Evolutionary conservation across 2,113 vertebrate genomes (phyloP), one percentile per base, ranked within the genome.

Genomic region (Aplodontia rufa): DNA sequence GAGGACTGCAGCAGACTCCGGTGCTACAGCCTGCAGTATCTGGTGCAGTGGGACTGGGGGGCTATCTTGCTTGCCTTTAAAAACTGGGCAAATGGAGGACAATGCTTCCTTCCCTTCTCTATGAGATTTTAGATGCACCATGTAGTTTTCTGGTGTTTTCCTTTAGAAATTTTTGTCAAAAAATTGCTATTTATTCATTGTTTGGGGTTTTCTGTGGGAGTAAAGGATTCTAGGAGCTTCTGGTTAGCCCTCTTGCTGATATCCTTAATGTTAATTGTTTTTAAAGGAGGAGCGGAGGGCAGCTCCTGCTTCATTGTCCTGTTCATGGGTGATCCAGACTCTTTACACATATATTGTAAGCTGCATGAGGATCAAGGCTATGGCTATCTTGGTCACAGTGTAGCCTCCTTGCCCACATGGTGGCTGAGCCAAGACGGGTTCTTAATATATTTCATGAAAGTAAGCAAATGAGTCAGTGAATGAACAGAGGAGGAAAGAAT

Each of bases 21-120:
- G 13, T 4, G 40, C 8, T 37, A 26, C 66, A 53, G 26, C 55
- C 6, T 55, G 1, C 28, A 45, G 1, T 66, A 17, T 47, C 58
- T 8, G 17, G 5, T 24, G 4, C 12, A 6, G 22, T 19, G 3
- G 8, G 8, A 37, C 8, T n/a, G 11, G n/a, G 8, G 30, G 28
- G n/a, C 71, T n/a, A 13, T 72, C 30, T 91, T 30, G 6, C 28
- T 91, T 32, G 55, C 8, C n/a, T 71, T 64, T 35, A 32, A 24
- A 30, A 28, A 30, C n/a, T 62, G 3, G 37, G 24, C 42, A 16
- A 32, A 26, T 1, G 13, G 45, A 47, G 9, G 28, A 32, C 35
- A 20, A 37, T 19, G 32, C 2, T 10, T 51, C n/a, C 17, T 72
- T n/a, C 11, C 35, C 49, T 51, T 14, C 16, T 26, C 53, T 45